Evolutionary conservation across 2,888 invertebrate genomes (phyloP), one percentile per base, ranked within the genome.

Genomic region (Cerastoderma edule): DNA sequence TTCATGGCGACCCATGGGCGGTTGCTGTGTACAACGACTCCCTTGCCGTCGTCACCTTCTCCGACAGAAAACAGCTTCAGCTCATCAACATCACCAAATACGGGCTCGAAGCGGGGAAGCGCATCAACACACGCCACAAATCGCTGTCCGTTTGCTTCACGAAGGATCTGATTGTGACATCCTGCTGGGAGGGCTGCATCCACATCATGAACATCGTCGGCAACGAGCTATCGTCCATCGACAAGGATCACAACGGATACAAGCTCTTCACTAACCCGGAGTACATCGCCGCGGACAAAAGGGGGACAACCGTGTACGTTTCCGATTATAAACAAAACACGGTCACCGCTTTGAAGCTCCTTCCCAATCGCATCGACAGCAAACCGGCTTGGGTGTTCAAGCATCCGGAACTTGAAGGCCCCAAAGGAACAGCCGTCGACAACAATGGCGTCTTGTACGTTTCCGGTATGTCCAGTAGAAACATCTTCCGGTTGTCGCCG

Each of bases 381-480:
- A 73, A 68, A 50, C 81, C 81, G 24, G 44, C 33, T 5, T 81
- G 78, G 57, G 76, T 78, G 3, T 81, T 78, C 63, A 72, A 60
- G 2, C 57, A 81, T 54, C 46, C 64, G n/a, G 78, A 78, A 16
- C 72, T 81, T 0, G 32, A 66, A 22, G 81, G 81, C 22, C 78
- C 81, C 19, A 81, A 81, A 63, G 81, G 81, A 0, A 66, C 78
- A 0, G 32, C 73, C 0, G 78, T 81, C 0, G 81, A 78, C 39
- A 33, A 30, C 8, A 39, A 71, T 39, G 81, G 78, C 24, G 33
- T 67, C 39, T 24, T 81, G 16, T 81, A 81, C 63, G 56, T 81
- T 19, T 81, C 81, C 48, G 81, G 81, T n/a, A 81, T 81, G 81
- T 67, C 75, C 22, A 77, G 75, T 27, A 33, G 81, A 10, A 81